phyloP scores from a whole-genome alignment of 92 coral and sea anemone species.

The Chrysogorgia sp. region DNA sequence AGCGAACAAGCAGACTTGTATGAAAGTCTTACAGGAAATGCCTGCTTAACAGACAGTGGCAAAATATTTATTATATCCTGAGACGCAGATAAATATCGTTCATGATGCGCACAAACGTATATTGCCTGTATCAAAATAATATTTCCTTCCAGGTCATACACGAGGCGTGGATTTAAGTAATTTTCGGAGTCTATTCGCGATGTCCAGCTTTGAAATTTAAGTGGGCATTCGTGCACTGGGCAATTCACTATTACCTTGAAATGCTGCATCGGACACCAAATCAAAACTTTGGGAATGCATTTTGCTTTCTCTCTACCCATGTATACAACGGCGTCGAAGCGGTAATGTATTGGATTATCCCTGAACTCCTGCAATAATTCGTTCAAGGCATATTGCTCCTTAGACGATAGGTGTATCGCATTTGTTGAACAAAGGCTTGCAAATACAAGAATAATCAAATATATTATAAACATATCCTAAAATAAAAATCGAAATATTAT shows the following conservation, averaged over 20 bases:
- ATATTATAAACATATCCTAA: too few species aligned
- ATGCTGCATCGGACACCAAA: constrained; percentile 39
- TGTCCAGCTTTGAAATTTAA: constrained; percentile 44
- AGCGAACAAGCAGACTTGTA: constrained; percentile 33
- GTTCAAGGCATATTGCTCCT: neutral
- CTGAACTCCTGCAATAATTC: constrained; percentile 33
- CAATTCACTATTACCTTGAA: constrained; percentile 2
- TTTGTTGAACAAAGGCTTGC: too few species aligned
- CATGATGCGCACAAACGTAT: constrained; percentile 21
- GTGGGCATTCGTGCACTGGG: constrained; percentile 7
- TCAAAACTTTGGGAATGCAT: constrained; percentile 20
- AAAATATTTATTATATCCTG: constrained; percentile 30
- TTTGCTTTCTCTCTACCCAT: neutral
- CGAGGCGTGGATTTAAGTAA: constrained; percentile 40
- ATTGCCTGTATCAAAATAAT: constrained; percentile 32
- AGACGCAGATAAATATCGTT: constrained; percentile 29
- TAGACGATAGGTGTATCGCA: neutral
- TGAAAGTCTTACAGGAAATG: too few species aligned
- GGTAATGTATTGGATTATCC: constrained; percentile 32
- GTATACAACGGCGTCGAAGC: constrained; percentile 26
- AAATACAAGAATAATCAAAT: too few species aligned
- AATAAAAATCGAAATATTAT: too few species aligned
- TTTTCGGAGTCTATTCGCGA: neutral
- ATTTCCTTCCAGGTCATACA: constrained; percentile 43
- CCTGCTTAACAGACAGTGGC: constrained; percentile 2